Evolutionary conservation across 2,888 invertebrate species (phyloP).

Genomic region (Strigamia transsilvanica): DNA sequence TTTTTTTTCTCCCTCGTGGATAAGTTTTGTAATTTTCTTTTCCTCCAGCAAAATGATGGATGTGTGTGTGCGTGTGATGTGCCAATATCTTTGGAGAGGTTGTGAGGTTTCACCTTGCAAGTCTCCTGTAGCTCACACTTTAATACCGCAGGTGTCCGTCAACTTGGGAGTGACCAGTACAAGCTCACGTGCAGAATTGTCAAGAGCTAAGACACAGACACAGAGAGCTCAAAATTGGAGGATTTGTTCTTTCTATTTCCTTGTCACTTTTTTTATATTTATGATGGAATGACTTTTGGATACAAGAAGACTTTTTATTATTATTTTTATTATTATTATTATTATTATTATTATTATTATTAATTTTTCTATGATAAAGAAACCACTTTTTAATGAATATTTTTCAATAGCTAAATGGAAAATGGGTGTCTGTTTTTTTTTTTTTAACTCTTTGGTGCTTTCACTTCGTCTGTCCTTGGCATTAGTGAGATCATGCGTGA

Average conservation of each 20-base stretch:
- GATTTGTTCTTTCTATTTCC: slow-evolving; percentile 2
- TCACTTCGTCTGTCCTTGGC: not conserved
- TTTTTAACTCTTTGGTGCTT: not conserved
- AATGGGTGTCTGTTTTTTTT: not conserved
- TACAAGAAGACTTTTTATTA: not conserved
- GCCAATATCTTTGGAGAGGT: slow-evolving; percentile 8
- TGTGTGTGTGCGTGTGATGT: not conserved
- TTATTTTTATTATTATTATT: not conserved
- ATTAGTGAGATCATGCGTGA: slow-evolving; percentile 8
- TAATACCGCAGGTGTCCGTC: slow-evolving; percentile 8
- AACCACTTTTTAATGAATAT: too few relatives aligned
- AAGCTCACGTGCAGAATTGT: slow-evolving; percentile 8
- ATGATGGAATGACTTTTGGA: slow-evolving; percentile 8
- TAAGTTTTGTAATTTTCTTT: slow-evolving; percentile 8
- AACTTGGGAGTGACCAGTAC: slow-evolving; percentile 8
- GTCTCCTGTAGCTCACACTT: slow-evolving; percentile 8
- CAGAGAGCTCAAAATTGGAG: slow-evolving; percentile 1
- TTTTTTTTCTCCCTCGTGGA: not conserved
- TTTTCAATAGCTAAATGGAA: not conserved
- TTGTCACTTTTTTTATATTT: slow-evolving; percentile 8
- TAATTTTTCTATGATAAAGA: not conserved
- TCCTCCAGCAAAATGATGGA: not conserved
- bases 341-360: not conserved
- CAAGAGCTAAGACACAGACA: not conserved
- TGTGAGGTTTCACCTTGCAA: slow-evolving; percentile 8